A percentile compares a stretch with the other conserved stretches of the same genome.
phyloP scores from a whole-genome alignment of 2,797 vertebrate genomes.

The Rhinatrema bivittatum region DNA sequence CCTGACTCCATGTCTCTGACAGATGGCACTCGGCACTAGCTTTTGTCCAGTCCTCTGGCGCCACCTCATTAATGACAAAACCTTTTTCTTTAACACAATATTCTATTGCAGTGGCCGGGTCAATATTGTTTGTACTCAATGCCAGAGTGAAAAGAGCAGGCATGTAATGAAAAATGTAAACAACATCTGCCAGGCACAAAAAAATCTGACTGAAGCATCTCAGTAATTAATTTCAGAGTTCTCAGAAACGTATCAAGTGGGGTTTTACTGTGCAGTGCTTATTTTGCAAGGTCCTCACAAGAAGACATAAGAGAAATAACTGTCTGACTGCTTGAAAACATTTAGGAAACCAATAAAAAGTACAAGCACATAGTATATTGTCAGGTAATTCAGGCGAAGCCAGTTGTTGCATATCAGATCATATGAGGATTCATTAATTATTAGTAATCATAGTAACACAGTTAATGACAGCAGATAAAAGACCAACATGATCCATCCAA shows the following conservation, averaged over 20 bases:
- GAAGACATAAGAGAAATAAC: no score
- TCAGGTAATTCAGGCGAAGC: no score
- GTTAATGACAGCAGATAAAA: no score
- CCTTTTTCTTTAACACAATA: conserved; percentile 10
- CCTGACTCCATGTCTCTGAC: neutral
- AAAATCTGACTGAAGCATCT: conserved; percentile 6
- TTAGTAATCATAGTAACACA: no score
- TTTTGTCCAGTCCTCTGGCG: no score
- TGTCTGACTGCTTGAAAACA: conserved; percentile 28
- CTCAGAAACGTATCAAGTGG: conserved; percentile 19
- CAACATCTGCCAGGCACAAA: conserved; percentile 12
- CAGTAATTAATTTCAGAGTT: neutral
- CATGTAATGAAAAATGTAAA: conserved; percentile 10
- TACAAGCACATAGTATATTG: no score
- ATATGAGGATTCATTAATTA: no score
- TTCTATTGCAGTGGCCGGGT: neutral
- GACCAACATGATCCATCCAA: no score
- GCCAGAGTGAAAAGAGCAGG: conserved; percentile 13
- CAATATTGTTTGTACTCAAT: conserved; percentile 9
- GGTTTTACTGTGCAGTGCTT: conserved; percentile 33
- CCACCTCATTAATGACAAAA: neutral
- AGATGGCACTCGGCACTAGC: neutral
- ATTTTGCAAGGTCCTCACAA: no score
- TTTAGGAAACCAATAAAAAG: neutral
- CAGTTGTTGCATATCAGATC: no score